Evolutionary conservation across 2,888 invertebrate genomes (phyloP), one percentile per base, ranked within the genome.

Genomic region (Homarus gammarus): DNA sequence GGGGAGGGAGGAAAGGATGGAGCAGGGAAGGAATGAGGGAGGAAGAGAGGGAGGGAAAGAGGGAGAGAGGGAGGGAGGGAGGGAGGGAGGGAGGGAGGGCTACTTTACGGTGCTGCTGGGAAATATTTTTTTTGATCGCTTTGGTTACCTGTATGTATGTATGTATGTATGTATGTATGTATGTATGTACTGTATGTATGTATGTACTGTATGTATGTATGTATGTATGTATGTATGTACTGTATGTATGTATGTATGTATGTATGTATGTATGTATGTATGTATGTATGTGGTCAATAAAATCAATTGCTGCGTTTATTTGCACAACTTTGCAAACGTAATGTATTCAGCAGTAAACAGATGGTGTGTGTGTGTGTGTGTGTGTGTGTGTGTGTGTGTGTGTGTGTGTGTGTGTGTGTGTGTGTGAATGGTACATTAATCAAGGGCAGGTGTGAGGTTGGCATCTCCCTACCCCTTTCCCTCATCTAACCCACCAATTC

Each of bases 361-460:
- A n/a, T n/a, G n/a, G 38, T 73, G 73, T 73, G 38, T 36, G 73
- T 73, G 73, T 73, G 38, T 36, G 73, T 73, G 33, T 33, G 33
- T 75, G 75, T 75, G 75, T 75, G 75, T 75, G 75, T 75, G 40
- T 75, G 51, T 75, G 75, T 79, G 79, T 79, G 79, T 79, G 79
- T 79, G 79, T 79, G 56, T 79, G 79, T 79, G 61, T 79, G 79
- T 79, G 31, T 49, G 79, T 79, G 51, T 61, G 36, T 56, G 81
- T 81, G 33, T 40, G 27, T 31, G 38, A 40, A 56, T 81, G 38
- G 31, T 61, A 61, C 81, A 56, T 64, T 64, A 81, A 79, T 1
- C 27, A 1, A 15, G 22, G 12, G 6, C 51, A 61, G 27, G 40
- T n/a, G 27, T n/a, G 61, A 22, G 81, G 33, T 22, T n/a, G 38